A percentile compares a stretch with the other conserved stretches of the same genome.
Evolutionary conservation across 2,797 vertebrate genomes (phyloP).

Genomic region (Myotis pilosus): DNA sequence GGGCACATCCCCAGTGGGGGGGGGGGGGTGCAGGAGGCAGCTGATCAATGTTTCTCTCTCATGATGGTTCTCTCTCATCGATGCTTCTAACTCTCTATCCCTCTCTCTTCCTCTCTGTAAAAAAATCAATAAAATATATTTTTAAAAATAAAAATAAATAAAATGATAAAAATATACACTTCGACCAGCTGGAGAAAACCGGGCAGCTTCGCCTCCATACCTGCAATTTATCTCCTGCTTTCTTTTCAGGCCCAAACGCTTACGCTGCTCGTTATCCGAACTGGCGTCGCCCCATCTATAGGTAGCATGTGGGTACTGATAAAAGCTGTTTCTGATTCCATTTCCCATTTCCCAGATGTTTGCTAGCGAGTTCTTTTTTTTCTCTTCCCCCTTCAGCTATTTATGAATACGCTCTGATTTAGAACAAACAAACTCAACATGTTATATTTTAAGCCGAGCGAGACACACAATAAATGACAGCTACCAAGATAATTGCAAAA

Average conservation of each 20-base stretch:
- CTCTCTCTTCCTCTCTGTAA: no score
- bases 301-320: conserved; percentile 65
- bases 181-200: neutral
- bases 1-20: no score
- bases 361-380: neutral
- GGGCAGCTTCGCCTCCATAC: conserved; percentile 54
- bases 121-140: no score
- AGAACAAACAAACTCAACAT: conserved; percentile 63
- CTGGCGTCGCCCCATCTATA: conserved; percentile 63
- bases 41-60: no score
- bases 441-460: conserved; percentile 62
- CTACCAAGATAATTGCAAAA: conserved; percentile 11
- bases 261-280: conserved; percentile 46
- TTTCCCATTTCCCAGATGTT: conserved; percentile 62
- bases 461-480: conserved; percentile 62
- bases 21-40: no score
- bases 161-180: neutral
- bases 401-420: conserved; percentile 59
- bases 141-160: no score
- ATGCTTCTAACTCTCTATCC: no score
- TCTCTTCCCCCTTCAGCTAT: neutral
- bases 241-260: conserved; percentile 49
- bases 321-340: conserved; percentile 42
- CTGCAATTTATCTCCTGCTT: conserved; percentile 40
- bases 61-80: no score